These are phyloP conservation scores for Athetis lepigone DNA, from an alignment of 2,888 invertebrate genomes.

Conservation along the genomic window DNA sequence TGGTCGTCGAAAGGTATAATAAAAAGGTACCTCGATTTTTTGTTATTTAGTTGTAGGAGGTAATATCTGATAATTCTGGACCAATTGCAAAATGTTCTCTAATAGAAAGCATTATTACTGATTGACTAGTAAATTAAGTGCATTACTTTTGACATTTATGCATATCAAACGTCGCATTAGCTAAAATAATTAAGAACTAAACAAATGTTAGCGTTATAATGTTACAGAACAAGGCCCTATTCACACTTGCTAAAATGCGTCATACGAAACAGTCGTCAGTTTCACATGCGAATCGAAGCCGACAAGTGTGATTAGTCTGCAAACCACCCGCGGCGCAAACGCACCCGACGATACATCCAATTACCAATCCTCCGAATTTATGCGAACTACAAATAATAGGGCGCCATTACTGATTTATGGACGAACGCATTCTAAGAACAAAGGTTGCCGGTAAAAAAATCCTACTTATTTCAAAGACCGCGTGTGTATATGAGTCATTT, in stretches of 20 bases:
- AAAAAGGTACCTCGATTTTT: too few relatives aligned
- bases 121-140: too few relatives aligned
- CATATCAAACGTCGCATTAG: too few relatives aligned
- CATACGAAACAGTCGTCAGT: slow-evolving; percentile 35
- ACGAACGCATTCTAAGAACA: slow-evolving; percentile 83
- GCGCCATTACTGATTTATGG: slow-evolving; percentile 88
- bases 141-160: too few relatives aligned
- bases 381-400: slow-evolving; percentile 88
- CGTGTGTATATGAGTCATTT: slow-evolving; percentile 82
- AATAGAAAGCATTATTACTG: too few relatives aligned
- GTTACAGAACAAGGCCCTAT: slow-evolving; percentile 5
- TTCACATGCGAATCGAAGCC: slow-evolving; percentile 58
- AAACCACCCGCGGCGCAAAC: slow-evolving; percentile 78
- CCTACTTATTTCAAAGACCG: slow-evolving; percentile 74
- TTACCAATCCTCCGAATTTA: slow-evolving; percentile 79
- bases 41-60: too few relatives aligned
- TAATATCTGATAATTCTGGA: too few relatives aligned
- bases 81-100: too few relatives aligned
- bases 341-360: slow-evolving; percentile 71
- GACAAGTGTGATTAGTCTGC: slow-evolving; percentile 58
- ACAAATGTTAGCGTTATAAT: too few relatives aligned
- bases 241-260: slow-evolving; percentile 21
- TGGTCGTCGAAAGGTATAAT: too few relatives aligned
- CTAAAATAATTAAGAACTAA: too few relatives aligned
- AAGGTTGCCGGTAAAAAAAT: slow-evolving; percentile 80